These are phyloP conservation scores for Phoenoteleia sp. DNA, from an alignment of 2,888 invertebrate genomes.

Conservation along the genomic window DNA sequence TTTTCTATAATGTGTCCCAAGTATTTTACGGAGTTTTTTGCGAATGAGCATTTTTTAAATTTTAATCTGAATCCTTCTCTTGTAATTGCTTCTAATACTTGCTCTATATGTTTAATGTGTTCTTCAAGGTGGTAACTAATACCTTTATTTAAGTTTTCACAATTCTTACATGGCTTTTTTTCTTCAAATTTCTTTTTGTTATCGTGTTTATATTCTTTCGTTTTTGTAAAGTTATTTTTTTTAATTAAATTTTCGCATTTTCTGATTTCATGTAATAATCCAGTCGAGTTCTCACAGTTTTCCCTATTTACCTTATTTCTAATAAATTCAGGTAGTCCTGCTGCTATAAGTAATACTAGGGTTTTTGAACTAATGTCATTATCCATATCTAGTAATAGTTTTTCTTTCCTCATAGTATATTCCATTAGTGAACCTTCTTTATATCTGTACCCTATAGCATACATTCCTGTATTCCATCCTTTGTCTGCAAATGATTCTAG, in stretches of 20 bases:
- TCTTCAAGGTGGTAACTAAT: constrained; percentile 53
- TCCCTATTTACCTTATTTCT: constrained; percentile 72
- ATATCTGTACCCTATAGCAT: constrained; percentile 75
- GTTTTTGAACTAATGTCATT: constrained; percentile 61
- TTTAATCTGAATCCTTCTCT: too few species aligned
- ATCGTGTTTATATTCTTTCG: neutral
- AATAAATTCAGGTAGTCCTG: constrained; percentile 67
- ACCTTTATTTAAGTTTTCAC: constrained; percentile 46
- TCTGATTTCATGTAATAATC: constrained; percentile 1
- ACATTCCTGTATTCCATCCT: constrained; percentile 76
- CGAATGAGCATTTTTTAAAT: too few species aligned
- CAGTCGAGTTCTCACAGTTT: constrained; percentile 41
- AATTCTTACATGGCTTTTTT: constrained; percentile 32
- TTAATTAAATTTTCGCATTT: constrained; percentile 4
- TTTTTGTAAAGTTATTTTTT: neutral
- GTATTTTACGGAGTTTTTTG: too few species aligned
- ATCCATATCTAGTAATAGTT: constrained; percentile 66
- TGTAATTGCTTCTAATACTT: too few species aligned
- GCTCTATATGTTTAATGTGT: too few species aligned
- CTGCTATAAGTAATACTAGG: constrained; percentile 62
- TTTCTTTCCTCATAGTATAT: constrained; percentile 72
- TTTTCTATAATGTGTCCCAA: too few species aligned
- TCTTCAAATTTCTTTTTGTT: constrained; percentile 5
- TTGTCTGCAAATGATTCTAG: constrained; percentile 75
- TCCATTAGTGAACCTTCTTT: constrained; percentile 76